Conservation (phyloP, 2,888 invertebrate genomes). For the Ophion costatus region DNA sequence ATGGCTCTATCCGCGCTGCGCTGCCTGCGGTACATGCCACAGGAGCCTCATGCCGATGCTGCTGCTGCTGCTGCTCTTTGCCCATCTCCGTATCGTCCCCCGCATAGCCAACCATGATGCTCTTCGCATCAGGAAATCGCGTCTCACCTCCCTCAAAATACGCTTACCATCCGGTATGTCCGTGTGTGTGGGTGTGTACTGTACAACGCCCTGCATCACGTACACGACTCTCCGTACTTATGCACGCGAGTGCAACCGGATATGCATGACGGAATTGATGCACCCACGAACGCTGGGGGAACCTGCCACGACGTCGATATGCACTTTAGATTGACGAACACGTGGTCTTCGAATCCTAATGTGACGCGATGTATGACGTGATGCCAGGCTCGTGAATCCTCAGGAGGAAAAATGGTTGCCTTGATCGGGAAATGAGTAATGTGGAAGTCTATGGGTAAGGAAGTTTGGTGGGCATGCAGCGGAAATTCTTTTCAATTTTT, state of each 20-base stretch:
- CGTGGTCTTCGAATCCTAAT: background rate
- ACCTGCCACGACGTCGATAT: slow-evolving; percentile 20
- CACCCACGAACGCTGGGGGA: slow-evolving; percentile 34
- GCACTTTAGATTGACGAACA: slow-evolving; percentile 16
- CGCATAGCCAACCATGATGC: background rate
- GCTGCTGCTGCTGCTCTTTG: background rate
- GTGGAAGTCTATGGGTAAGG: no score
- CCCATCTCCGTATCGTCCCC: slow-evolving; percentile 31
- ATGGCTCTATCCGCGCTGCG: slow-evolving; percentile 34
- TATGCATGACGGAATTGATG: slow-evolving; percentile 43
- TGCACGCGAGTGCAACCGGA: slow-evolving; percentile 39
- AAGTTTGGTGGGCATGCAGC: background rate
- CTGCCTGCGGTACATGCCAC: slow-evolving; percentile 6
- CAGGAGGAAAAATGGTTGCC: no score
- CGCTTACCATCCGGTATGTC: background rate
- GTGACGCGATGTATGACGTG: background rate
- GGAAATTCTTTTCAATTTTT: slow-evolving; percentile 20
- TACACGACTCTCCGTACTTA: background rate
- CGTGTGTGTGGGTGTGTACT: background rate
- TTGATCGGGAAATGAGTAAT: no score
- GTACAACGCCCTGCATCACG: background rate
- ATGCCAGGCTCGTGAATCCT: no score
- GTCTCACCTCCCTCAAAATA: background rate
- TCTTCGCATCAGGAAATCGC: background rate
- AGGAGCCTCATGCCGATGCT: background rate